Percentiles rank a stretch among this genome's conserved stretches.
Conservation (phyloP, 2,113 vertebrate species). For the Phalacrocorax carbo region DNA sequence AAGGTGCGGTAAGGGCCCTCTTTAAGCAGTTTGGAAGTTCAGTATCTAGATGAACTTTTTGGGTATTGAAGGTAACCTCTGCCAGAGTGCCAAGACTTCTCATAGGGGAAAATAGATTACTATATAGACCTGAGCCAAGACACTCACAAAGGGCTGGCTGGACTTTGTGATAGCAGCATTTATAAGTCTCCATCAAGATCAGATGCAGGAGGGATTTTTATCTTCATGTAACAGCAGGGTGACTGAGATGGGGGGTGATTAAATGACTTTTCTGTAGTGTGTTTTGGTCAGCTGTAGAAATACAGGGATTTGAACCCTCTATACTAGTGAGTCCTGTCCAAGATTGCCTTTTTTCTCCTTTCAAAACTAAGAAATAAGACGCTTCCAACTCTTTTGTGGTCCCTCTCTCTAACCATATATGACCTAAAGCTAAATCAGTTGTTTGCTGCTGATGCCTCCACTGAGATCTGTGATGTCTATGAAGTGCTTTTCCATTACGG, state of each 20-base stretch:
- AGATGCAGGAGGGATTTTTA: background rate
- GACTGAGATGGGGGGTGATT: background rate
- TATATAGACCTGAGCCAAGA: background rate
- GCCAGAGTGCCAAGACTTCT: background rate
- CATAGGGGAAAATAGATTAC: background rate
- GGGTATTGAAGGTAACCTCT: background rate
- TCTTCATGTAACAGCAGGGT: background rate
- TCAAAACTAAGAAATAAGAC: background rate
- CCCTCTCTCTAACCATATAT: background rate
- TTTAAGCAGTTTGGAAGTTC: background rate
- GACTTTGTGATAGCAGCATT: background rate
- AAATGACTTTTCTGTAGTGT: background rate
- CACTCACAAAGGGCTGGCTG: background rate
- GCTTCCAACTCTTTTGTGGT: background rate
- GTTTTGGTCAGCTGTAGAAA: background rate
- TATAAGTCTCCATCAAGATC: background rate
- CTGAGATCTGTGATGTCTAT: background rate
- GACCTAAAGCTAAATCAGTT: background rate
- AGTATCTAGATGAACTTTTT: background rate
- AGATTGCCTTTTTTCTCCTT: background rate
- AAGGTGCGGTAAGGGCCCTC: background rate
- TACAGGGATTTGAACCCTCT: background rate
- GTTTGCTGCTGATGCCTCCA: background rate
- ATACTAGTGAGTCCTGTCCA: background rate
- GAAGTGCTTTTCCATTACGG: background rate